Percentiles rank a stretch among this genome's conserved stretches.
Evolutionary conservation across 1,140 invertebrate species (phyloP).

Genomic region (Neodiprion lecontei): DNA sequence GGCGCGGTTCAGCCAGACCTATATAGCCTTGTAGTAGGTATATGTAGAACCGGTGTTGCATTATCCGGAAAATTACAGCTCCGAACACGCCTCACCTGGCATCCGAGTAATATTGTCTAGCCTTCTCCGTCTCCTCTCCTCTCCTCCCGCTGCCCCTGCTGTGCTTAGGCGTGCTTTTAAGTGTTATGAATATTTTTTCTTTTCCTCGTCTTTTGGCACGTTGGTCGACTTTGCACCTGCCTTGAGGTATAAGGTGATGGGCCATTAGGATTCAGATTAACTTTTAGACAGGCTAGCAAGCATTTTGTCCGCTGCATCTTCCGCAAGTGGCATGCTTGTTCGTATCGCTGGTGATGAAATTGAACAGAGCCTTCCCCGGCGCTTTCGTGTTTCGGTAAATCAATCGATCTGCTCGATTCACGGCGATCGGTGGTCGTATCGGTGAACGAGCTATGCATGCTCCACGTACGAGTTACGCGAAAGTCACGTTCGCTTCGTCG

Average conservation of each 20-base stretch:
- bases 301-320: too few relatives aligned
- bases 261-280: background rate
- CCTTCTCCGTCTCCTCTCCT: background rate
- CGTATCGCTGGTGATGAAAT: background rate
- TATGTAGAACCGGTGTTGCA: background rate
- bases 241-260: background rate
- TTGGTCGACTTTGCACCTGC: background rate
- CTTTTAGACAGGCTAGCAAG: background rate
- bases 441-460: too few relatives aligned
- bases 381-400: background rate
- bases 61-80: conserved; percentile 1
- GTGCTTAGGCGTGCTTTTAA: too few relatives aligned
- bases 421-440: too few relatives aligned
- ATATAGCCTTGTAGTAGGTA: background rate
- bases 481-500: too few relatives aligned
- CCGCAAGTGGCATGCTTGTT: background rate
- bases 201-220: too few relatives aligned
- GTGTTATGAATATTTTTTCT: too few relatives aligned
- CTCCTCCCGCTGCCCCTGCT: background rate
- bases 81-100: background rate
- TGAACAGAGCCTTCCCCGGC: background rate
- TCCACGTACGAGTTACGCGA: too few relatives aligned
- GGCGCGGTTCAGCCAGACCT: background rate
- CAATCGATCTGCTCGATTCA: too few relatives aligned
- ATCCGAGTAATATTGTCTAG: background rate